Conservation (phyloP, 2,797 vertebrate genomes). For the Dryobates pubescens region DNA sequence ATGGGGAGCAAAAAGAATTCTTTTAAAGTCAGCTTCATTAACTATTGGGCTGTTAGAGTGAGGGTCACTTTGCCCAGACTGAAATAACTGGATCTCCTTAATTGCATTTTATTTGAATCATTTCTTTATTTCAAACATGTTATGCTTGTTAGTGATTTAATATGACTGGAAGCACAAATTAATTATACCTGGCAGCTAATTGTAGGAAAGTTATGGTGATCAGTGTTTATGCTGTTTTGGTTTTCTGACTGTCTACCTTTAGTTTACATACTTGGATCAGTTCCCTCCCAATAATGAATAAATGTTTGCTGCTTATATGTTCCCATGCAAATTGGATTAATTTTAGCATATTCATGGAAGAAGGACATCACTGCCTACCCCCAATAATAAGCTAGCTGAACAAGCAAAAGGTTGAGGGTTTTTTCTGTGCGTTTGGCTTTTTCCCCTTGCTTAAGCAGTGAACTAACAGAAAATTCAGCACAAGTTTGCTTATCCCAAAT, state of each 20-base stretch:
- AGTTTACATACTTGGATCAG: slow-evolving; percentile 39
- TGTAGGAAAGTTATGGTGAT: slow-evolving; percentile 52
- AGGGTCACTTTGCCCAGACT: slow-evolving; percentile 68
- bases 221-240: slow-evolving; percentile 25
- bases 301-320: slow-evolving; percentile 65
- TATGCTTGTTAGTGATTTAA: slow-evolving; percentile 75
- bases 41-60: slow-evolving; percentile 27
- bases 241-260: slow-evolving; percentile 53
- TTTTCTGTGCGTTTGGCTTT: neutral
- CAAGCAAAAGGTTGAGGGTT: neutral
- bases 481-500: slow-evolving; percentile 25
- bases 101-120: slow-evolving; percentile 75
- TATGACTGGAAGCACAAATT: slow-evolving; percentile 71
- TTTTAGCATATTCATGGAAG: slow-evolving; percentile 60
- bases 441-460: neutral
- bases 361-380: slow-evolving; percentile 42
- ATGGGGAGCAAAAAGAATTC: slow-evolving; percentile 20
- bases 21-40: slow-evolving; percentile 69
- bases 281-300: slow-evolving; percentile 54
- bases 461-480: slow-evolving; percentile 26
- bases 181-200: slow-evolving; percentile 69
- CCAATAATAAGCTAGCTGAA: slow-evolving; percentile 51
- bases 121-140: slow-evolving; percentile 74
- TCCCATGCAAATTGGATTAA: slow-evolving; percentile 72
- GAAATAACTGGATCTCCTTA: slow-evolving; percentile 68